Evolutionary conservation across 2,113 vertebrate genomes (phyloP).

Genomic region (Aramus guarauna): DNA sequence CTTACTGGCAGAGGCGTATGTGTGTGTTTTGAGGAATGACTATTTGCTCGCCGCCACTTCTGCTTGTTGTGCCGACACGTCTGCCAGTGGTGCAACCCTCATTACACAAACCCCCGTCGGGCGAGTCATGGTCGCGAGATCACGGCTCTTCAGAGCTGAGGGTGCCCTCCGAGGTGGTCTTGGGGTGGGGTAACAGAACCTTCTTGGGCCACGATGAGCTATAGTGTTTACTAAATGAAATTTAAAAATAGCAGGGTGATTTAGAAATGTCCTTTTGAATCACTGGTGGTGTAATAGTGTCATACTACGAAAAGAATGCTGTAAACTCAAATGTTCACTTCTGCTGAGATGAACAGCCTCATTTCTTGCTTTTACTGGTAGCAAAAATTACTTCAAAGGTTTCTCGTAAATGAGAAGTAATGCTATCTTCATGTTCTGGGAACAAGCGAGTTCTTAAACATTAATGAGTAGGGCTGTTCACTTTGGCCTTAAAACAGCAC

Average conservation of each 20-base stretch:
- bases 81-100: conserved; percentile 23
- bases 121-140: neutral
- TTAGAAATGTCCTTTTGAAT: conserved; percentile 19
- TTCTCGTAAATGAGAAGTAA: conserved; percentile 1
- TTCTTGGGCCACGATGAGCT: neutral
- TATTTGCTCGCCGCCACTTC: neutral
- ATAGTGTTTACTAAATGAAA: neutral
- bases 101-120: neutral
- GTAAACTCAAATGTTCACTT: neutral
- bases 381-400: conserved; percentile 1
- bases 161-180: neutral
- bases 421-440: neutral
- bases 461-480: neutral
- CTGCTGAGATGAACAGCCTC: neutral
- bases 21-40: neutral
- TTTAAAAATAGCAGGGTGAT: neutral
- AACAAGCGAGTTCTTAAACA: neutral
- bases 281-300: neutral
- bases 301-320: neutral
- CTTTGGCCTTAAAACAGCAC: neutral
- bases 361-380: neutral
- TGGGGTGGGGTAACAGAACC: neutral
- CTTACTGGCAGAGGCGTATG: neutral
- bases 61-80: conserved; percentile 39
- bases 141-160: neutral